These are phyloP conservation scores for Apodemia hepburni DNA, from an alignment of 2,888 invertebrate species.

Conservation along the genomic window DNA sequence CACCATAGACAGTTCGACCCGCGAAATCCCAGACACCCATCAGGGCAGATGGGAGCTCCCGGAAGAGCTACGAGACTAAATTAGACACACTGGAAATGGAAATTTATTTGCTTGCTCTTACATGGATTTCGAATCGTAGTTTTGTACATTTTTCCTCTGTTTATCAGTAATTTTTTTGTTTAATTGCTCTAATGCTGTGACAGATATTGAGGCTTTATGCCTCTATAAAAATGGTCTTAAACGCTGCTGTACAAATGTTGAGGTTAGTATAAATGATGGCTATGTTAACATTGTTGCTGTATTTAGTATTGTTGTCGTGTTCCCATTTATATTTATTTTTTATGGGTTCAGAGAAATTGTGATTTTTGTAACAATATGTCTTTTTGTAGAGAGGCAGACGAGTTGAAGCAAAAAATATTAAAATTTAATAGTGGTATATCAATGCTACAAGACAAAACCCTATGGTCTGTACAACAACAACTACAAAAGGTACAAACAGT, in stretches of 20 bases:
- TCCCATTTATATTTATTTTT: constrained; percentile 7
- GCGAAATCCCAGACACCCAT: too few relatives aligned
- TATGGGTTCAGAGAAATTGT: neutral
- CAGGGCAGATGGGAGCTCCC: too few relatives aligned
- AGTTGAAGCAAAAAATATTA: constrained; percentile 84
- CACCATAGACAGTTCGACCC: too few relatives aligned
- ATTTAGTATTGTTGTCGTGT: neutral
- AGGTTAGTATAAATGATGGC: constrained; percentile 74
- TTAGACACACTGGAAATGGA: constrained; percentile 13
- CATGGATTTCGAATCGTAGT: constrained; percentile 67
- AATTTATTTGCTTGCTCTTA: constrained; percentile 41
- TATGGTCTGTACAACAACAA: constrained; percentile 69
- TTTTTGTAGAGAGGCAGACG: constrained; percentile 84
- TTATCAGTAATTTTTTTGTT: constrained; percentile 17
- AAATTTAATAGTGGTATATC: constrained; percentile 80
- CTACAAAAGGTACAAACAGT: constrained; percentile 58
- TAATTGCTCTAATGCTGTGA: constrained; percentile 68
- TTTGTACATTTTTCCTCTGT: constrained; percentile 38
- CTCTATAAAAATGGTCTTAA: constrained; percentile 84
- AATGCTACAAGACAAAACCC: constrained; percentile 65
- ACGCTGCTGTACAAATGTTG: constrained; percentile 87
- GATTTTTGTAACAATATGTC: neutral
- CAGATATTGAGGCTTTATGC: constrained; percentile 69
- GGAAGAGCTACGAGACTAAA: too few relatives aligned
- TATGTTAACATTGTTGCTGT: neutral